Evolutionary conservation across 2,888 invertebrate species (phyloP).

Genomic region (Drosophila glabriapex): DNA sequence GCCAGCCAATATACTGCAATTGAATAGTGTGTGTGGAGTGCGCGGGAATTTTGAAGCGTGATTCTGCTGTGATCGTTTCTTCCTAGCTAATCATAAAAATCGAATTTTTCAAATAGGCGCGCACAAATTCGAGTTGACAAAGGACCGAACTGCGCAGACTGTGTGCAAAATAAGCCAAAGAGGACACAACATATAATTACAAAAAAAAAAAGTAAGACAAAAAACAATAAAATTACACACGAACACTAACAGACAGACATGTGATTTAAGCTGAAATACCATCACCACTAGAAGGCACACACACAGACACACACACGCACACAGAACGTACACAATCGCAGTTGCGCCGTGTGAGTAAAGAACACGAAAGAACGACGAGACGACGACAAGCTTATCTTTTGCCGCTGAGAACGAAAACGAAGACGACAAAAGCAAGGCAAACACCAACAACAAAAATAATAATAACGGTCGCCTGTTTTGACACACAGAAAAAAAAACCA

Average conservation of each 20-base stretch:
- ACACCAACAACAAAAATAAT: conserved; percentile 48
- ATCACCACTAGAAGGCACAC: conserved; percentile 62
- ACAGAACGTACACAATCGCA: conserved; percentile 22
- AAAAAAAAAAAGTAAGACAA: conserved; percentile 12
- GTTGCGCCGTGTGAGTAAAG: conserved; percentile 42
- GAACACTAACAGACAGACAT: conserved; percentile 53
- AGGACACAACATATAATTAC: conserved; percentile 32
- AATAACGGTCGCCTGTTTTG: conserved; percentile 63
- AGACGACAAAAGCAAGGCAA: conserved; percentile 80
- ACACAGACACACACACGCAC: conserved; percentile 20
- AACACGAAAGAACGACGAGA: conserved; percentile 56
- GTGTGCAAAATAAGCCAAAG: conserved; percentile 15
- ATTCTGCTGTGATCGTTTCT: conserved; percentile 26
- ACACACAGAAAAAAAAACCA: conserved; percentile 26
- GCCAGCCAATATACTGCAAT: conserved; percentile 15
- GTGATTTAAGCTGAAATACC: conserved; percentile 74
- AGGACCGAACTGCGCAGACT: conserved; percentile 2
- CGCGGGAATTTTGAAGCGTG: conserved; percentile 48
- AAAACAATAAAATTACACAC: conserved; percentile 53
- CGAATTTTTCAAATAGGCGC: conserved; percentile 47
- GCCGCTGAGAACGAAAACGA: conserved; percentile 55
- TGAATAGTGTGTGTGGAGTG: conserved; percentile 41
- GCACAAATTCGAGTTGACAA: conserved; percentile 25
- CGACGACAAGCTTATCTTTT: conserved; percentile 69
- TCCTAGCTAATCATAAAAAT: not conserved